Evolutionary conservation across 2,888 invertebrate species (phyloP), one percentile per base, ranked within the genome.

Genomic region (Cryptocephalus moraei): DNA sequence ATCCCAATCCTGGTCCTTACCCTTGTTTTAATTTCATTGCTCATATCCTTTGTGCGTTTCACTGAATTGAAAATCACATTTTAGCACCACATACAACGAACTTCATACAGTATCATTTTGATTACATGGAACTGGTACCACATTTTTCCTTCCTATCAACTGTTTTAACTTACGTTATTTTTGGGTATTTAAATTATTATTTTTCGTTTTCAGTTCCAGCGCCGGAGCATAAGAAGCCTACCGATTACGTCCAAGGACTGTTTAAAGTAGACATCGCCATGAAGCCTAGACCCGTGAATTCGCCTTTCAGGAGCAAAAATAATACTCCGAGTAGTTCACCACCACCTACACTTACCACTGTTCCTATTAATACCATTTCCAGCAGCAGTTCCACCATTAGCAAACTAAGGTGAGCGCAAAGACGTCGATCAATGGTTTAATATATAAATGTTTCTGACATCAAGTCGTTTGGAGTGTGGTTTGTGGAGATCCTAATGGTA

Each of bases 231-330:
- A 83, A 81, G 65, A 80, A 81, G 59, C 77, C 80, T 40, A 80
- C 81, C 53, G 82, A 84, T 66, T 85, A 82, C 65, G 81, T 85
- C 59, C 74, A 75, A 56, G 83, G 82, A 44, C 66, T 84, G 52
- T 82, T 84, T 66, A 75, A 76, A 60, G 71, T 79, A 52, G 78
- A 79, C 57, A 70, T 76, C 43, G 73, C 73, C 33, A 67, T 74
- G 44, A 71, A 73, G 54, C 71, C 75, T 11, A 68, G 75, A 60
- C 69, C 73, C 31, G 63, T 69, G 13, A 67, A 65, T 57, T 72
- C 66, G 33, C 70, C 69, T 1, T 71, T 71, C 53, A 59, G 69
- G 51, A 68, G 67, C 58, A 62, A 64, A 47, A 65, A 58, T 52
- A 63, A 57, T 43, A 67, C 68, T 1, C 62, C 65, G 2, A 63